phyloP scores from a whole-genome alignment of 2,797 vertebrate genomes.

The Falco cherrug region DNA sequence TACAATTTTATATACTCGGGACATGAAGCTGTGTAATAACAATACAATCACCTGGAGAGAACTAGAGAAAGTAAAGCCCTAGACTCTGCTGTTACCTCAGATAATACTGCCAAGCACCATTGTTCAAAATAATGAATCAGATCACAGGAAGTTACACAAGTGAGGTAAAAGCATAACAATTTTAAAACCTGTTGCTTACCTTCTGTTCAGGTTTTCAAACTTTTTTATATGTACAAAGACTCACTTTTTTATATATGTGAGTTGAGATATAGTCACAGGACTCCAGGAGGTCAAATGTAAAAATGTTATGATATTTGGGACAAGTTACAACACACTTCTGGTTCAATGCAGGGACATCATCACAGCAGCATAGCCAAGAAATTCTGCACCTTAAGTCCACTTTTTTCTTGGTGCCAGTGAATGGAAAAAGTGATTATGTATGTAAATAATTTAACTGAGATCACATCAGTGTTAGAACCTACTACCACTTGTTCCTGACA shows the following conservation, averaged over 20 bases:
- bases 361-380: not conserved
- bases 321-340: not conserved
- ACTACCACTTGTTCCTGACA: not conserved
- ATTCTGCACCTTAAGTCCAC: not conserved
- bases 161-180: not conserved
- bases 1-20: not conserved
- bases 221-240: not conserved
- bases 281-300: not conserved
- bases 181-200: not conserved
- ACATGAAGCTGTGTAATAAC: not conserved
- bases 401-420: not conserved
- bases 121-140: not conserved
- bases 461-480: not conserved
- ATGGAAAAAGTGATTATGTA: not conserved
- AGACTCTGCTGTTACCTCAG: not conserved
- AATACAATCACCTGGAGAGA: not conserved
- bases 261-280: rapidly evolving
- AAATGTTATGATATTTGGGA: not conserved
- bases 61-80: not conserved
- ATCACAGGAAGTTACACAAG: not conserved
- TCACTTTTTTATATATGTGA: not conserved
- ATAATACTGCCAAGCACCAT: not conserved
- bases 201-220: not conserved
- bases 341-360: not conserved
- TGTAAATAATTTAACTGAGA: not conserved